Conservation (phyloP, 2,888 invertebrate genomes). For the Choreutis nemorana region DNA sequence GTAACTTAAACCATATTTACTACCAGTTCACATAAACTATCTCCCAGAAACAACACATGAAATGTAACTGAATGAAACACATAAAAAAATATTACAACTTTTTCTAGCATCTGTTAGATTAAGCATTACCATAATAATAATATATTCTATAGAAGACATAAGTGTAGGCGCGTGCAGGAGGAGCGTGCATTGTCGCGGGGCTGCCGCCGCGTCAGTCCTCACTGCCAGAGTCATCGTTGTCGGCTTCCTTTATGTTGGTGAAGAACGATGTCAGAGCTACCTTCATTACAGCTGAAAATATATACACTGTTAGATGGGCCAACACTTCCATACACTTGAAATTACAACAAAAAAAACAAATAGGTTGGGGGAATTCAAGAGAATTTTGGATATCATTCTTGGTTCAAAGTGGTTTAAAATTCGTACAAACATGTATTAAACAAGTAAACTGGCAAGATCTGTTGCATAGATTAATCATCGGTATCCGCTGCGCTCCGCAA, state of each 20-base stretch:
- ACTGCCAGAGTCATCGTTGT: conserved; percentile 67
- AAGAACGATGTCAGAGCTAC: conserved; percentile 79
- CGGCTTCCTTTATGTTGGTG: conserved; percentile 72
- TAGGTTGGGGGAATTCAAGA: too few relatives aligned
- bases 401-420: too few relatives aligned
- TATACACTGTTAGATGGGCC: conserved; percentile 4
- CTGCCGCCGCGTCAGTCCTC: conserved; percentile 47
- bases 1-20: conserved; percentile 15
- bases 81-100: conserved; percentile 43
- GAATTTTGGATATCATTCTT: too few relatives aligned
- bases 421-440: too few relatives aligned
- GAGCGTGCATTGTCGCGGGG: conserved; percentile 20
- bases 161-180: conserved; percentile 17
- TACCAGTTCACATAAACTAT: conserved; percentile 11
- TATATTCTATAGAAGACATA: conserved; percentile 15
- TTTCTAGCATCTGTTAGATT: conserved; percentile 33
- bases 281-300: conserved; percentile 69
- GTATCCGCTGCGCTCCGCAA: too few relatives aligned
- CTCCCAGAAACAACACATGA: conserved; percentile 20
- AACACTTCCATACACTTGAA: not conserved
- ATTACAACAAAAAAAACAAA: not conserved
- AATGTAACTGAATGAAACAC: conserved; percentile 35
- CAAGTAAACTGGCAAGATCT: too few relatives aligned
- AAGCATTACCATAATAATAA: conserved; percentile 32
- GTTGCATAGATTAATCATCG: too few relatives aligned